Percentiles rank a stretch among this genome's conserved stretches.
Conservation (phyloP, 2,797 vertebrate genomes). For the Megaceryle alcyon region DNA sequence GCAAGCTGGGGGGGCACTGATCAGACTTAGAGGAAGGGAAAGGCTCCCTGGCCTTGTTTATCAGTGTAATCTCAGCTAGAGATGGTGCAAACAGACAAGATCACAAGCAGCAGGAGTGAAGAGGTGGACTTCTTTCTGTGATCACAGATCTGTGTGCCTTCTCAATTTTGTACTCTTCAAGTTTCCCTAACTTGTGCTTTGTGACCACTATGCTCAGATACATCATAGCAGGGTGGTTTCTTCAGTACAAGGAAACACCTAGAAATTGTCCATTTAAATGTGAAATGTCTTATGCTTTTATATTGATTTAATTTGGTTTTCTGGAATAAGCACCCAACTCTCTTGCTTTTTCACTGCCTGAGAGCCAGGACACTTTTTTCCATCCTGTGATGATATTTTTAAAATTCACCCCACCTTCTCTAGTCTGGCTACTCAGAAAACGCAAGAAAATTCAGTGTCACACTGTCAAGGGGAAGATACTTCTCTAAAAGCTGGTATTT, state of each 20-base stretch:
- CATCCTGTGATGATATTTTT: neutral
- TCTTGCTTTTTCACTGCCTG: neutral
- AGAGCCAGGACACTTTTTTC: neutral
- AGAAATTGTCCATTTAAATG: neutral
- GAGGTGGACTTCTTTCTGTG: neutral
- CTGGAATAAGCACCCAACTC: neutral
- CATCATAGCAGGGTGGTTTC: neutral
- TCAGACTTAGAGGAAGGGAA: neutral
- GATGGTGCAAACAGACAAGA: neutral
- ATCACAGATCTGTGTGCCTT: neutral
- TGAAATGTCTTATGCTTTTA: neutral
- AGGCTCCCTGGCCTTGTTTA: neutral
- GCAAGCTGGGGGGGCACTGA: accelerated
- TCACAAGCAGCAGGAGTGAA: neutral
- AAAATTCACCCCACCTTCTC: neutral
- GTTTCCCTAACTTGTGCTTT: neutral
- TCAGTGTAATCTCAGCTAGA: neutral
- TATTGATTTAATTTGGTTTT: neutral
- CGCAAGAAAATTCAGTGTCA: neutral
- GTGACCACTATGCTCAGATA: neutral
- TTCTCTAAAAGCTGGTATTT: neutral
- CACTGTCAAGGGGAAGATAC: neutral
- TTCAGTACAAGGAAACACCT: neutral
- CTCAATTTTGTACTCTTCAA: neutral
- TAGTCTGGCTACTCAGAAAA: neutral